A percentile compares a stretch with the other conserved stretches of the same genome.
These are phyloP conservation scores for Neopelma chrysocephalum DNA, from an alignment of 2,797 vertebrate species.

Conservation along the genomic window DNA sequence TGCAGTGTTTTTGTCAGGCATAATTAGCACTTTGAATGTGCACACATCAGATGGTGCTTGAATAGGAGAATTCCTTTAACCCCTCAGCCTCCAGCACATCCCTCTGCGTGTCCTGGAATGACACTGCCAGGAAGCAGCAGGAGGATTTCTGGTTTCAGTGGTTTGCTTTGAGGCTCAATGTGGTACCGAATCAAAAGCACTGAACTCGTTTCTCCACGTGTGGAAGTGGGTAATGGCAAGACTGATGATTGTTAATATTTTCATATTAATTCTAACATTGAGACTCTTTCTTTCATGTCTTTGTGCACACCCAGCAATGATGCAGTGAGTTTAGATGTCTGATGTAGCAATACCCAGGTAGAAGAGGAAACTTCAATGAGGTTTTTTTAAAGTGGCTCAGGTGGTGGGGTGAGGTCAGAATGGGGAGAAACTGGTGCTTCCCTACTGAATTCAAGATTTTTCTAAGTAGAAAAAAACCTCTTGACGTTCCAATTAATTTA, in stretches of 20 bases:
- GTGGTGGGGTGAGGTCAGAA: not conserved
- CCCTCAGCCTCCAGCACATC: not conserved
- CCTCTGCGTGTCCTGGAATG: not conserved
- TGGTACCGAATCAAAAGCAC: not conserved
- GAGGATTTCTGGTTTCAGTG: not conserved
- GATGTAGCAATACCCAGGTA: not conserved
- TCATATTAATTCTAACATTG: rapidly evolving
- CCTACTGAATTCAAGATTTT: not conserved
- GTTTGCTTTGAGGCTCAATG: rapidly evolving
- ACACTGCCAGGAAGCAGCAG: not conserved
- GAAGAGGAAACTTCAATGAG: not conserved
- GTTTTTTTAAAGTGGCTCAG: not conserved
- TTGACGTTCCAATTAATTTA: not conserved
- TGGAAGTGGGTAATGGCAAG: not conserved
- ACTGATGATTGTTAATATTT: not conserved
- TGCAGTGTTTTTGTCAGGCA: slow-evolving; percentile 12
- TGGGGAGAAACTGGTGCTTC: not conserved
- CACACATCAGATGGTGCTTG: slow-evolving; percentile 34
- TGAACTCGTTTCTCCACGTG: rapidly evolving
- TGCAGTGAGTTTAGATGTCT: not conserved
- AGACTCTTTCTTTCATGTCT: not conserved
- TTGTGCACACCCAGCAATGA: not conserved
- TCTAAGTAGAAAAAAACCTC: not conserved
- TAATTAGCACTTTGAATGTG: slow-evolving; percentile 40
- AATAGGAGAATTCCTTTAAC: slow-evolving; percentile 8